Evolutionary conservation across 1,140 invertebrate species (phyloP), one percentile per base, ranked within the genome.

Genomic region (Trichomalopsis sarcophagae): DNA sequence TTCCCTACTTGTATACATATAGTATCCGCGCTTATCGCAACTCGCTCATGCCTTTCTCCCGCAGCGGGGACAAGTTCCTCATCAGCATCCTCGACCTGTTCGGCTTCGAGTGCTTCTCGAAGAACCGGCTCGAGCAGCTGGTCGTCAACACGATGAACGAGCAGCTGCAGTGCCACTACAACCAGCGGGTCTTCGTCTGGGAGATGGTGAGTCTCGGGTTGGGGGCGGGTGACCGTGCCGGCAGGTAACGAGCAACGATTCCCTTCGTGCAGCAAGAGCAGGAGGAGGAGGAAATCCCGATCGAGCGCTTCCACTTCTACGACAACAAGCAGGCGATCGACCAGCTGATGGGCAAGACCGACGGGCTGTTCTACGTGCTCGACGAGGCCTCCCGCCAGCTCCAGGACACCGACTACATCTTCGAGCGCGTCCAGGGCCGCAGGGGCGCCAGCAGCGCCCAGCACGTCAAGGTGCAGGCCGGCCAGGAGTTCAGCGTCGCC

Each of bases 141-240:
- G 95, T 97, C 82, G 96, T 98, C 0, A 98, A 99, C 89, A 96
- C 97, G 2, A 95, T 97, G 85, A 98, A 98, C 89, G 97, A 98
- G 90, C 97, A 98, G 91, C 94, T 98, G 86, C 97, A 98, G 89
- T 98, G 97, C 91, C 95, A 97, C 86, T 97, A 97, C 91, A 97
- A 97, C 89, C 97, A 98, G 92, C 95, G 96, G 91, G 94, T 98
- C 44, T 99, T 98, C 91, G 95, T 95, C 44, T 97, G 97, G 95
- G 97, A 98, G 94, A 96, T 97, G 95, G 94, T 95, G 90, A 94
- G 90, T 27, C 27, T 27, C 27, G n/a, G n/a, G n/a, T n/a, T n/a
- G n/a, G n/a, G n/a, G n/a, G n/a, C n/a, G n/a, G n/a, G n/a, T n/a
- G n/a, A n/a, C n/a, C n/a, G n/a, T 27, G 27, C 27, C 0, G 27